Percentiles rank a stretch among this genome's conserved stretches.
These are phyloP conservation scores for Holothuria leucospilota DNA, from an alignment of 53 echinoderm and acorn worm genomes.

Conservation along the genomic window DNA sequence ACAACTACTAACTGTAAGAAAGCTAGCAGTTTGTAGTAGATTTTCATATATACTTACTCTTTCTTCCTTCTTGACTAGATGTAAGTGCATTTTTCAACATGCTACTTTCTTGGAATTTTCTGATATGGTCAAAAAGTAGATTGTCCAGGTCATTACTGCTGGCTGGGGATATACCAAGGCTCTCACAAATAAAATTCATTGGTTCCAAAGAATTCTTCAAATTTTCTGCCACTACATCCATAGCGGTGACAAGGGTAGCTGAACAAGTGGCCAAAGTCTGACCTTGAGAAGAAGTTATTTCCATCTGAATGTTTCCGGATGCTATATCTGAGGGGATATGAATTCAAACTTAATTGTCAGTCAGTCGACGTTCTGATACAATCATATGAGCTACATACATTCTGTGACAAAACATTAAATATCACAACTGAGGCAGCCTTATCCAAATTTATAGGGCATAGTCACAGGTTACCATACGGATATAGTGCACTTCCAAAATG, in stretches of 20 bases:
- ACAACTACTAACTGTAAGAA: too few species aligned
- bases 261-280: constrained; percentile 22
- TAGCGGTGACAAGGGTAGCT: constrained; percentile 44
- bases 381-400: too few species aligned
- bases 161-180: constrained; percentile 72
- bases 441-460: too few species aligned
- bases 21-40: too few species aligned
- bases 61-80: constrained; percentile 26
- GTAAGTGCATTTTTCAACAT: constrained; percentile 39
- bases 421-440: too few species aligned
- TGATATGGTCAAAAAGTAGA: constrained; percentile 45
- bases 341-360: too few species aligned
- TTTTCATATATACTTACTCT: neutral
- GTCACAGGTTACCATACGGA: too few species aligned
- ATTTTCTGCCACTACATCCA: constrained; percentile 61
- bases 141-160: constrained; percentile 80
- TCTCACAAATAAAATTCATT: constrained; percentile 81
- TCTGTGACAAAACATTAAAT: too few species aligned
- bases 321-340: neutral
- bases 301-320: constrained; percentile 19
- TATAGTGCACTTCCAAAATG: too few species aligned
- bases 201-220: constrained; percentile 61
- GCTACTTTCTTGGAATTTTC: neutral
- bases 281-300: constrained; percentile 47
- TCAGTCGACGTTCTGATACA: too few species aligned